Percentiles rank a stretch among this genome's conserved stretches.
These are phyloP conservation scores for Phrynosoma platyrhinos DNA, from an alignment of 2,113 vertebrate species.

Conservation along the genomic window DNA sequence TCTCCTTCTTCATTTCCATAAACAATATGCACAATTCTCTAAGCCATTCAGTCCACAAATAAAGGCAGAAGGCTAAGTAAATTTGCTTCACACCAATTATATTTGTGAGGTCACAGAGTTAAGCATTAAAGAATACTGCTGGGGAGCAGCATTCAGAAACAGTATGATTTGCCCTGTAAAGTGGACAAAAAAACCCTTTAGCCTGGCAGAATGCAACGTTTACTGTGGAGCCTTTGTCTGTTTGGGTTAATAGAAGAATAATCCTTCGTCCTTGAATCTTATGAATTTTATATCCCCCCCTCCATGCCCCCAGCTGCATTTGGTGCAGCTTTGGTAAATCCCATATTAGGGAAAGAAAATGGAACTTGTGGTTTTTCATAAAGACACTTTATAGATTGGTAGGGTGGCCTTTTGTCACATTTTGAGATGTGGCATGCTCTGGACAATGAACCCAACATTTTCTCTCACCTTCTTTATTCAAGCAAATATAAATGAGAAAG, in stretches of 20 bases:
- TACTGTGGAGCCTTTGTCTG: constrained; percentile 61
- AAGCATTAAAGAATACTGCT: constrained; percentile 67
- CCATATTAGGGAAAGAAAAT: constrained; percentile 28
- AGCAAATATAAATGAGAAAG: constrained; percentile 48
- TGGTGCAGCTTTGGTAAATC: constrained; percentile 38
- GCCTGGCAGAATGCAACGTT: constrained; percentile 53
- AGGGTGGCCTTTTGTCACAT: constrained; percentile 3
- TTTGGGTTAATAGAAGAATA: constrained; percentile 46
- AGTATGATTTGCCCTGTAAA: constrained; percentile 54
- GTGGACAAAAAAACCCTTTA: constrained; percentile 43
- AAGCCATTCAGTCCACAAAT: constrained; percentile 66
- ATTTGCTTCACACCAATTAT: constrained; percentile 73
- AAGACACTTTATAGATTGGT: not conserved
- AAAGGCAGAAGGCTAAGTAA: constrained; percentile 71
- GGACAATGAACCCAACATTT: not conserved
- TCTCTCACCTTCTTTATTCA: not conserved
- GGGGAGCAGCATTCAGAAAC: constrained; percentile 42
- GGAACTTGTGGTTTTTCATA: constrained; percentile 34
- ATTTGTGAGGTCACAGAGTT: constrained; percentile 74
- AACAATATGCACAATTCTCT: constrained; percentile 60
- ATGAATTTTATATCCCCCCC: not conserved
- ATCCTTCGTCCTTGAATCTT: constrained; percentile 53
- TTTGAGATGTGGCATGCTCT: constrained; percentile 7
- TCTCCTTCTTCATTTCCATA: constrained; percentile 64
- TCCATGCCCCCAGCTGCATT: constrained; percentile 31